A percentile compares a stretch with the other conserved stretches of the same genome.
Evolutionary conservation across 1,140 invertebrate genomes (phyloP).

Genomic region (Conopomorpha cramerella): DNA sequence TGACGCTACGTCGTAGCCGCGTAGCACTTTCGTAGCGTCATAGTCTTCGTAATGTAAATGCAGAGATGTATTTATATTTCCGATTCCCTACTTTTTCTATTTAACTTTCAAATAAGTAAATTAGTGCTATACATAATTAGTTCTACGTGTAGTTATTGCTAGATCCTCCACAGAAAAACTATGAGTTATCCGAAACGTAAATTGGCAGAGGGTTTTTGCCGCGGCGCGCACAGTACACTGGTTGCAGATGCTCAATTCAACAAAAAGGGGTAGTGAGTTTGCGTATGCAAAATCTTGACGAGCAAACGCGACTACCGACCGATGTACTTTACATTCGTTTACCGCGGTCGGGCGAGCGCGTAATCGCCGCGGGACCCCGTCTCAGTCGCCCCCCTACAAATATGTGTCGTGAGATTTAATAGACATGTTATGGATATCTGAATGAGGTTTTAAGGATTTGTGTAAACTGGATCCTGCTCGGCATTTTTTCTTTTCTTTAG

Average conservation of each 20-base stretch:
- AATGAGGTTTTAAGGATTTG: conserved; percentile 61
- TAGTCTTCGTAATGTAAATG: too few species aligned
- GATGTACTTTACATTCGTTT: conserved; percentile 60
- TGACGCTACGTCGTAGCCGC: too few species aligned
- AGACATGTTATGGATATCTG: conserved; percentile 61
- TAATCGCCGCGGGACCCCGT: conserved; percentile 55
- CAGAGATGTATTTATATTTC: too few species aligned
- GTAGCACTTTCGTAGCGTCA: too few species aligned
- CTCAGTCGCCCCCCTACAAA: conserved; percentile 54
- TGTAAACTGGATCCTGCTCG: conserved; percentile 59
- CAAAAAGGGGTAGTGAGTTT: conserved; percentile 16
- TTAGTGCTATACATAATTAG: too few species aligned
- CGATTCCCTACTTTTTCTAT: too few species aligned
- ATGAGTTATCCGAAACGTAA: too few species aligned
- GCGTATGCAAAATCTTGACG: conserved; percentile 53
- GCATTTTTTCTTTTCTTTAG: conserved; percentile 49
- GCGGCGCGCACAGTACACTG: too few species aligned
- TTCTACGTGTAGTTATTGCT: too few species aligned
- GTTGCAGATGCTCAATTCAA: neutral
- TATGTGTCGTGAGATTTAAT: conserved; percentile 61
- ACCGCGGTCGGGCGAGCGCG: conserved; percentile 48
- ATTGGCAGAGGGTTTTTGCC: too few species aligned
- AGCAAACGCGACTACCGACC: conserved; percentile 53
- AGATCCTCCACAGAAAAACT: too few species aligned
- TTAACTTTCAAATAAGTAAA: too few species aligned